Evolutionary conservation across 1,140 invertebrate species (phyloP), one percentile per base, ranked within the genome.

Genomic region (Metaphire vulgaris): DNA sequence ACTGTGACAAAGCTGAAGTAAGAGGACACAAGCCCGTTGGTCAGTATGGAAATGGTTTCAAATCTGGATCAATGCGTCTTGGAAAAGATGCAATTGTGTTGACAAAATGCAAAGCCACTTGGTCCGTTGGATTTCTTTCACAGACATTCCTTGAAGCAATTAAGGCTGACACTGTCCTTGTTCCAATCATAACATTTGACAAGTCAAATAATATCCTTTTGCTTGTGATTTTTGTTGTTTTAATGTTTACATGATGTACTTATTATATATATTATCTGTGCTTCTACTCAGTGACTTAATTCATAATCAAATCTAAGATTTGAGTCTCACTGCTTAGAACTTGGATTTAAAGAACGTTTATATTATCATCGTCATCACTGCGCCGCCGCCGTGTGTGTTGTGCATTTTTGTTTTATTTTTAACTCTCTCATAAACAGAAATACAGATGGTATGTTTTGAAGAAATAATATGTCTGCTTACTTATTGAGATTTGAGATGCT

Each of bases 1-100:
- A 80, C 73, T 83, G 83, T 80, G 84, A 85, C 41, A 85, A 85
- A 74, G 79, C 78, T 29, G 74, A 78, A n/a, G 79, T 83, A 72
- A 79, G 81, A 33, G 56, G 74, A 21, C 81, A 83, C 65, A 79
- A 80, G 30, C 83, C 84, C 1, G 82, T 85, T 56, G 84, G 84
- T 71, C 80, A 83, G 29, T 85, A 85, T 81, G 84, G 84, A 12
- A 85, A 85, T 74, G 84, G 84, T 0, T 85, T 85, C 74, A 85
- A 85, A 75, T 84, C 83, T 21, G 84, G 84, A 6, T 83, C 82
- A 14, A 84, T 85, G 84, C 79, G 83, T 33, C 78, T 85, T 16
- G 84, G 82, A 1, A 77, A 79, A 41, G 83, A 85, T 80, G 83
- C 81, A 0, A 68, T 85, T 16, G 83, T 85, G 6, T 83, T 85